These are phyloP conservation scores for Aldrovandia affinis DNA, from an alignment of 2,797 vertebrate genomes.

Conservation along the genomic window DNA sequence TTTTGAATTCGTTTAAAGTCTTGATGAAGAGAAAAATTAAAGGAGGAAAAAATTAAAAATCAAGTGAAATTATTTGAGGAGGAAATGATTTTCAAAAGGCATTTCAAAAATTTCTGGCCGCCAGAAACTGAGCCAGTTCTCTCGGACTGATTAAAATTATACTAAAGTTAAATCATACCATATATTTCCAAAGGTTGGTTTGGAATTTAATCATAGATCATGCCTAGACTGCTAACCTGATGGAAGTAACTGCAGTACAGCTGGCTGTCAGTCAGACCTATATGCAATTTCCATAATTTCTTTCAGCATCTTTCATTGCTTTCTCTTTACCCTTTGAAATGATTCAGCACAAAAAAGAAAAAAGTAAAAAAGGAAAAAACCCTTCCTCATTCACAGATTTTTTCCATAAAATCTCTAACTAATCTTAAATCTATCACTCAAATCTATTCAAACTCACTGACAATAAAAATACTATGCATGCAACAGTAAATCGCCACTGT, in stretches of 20 bases:
- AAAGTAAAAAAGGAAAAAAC: not conserved
- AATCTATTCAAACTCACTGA: too few species aligned
- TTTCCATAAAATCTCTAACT: not conserved
- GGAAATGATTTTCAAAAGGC: slow-evolving; percentile 3
- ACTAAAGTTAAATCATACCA: not conserved
- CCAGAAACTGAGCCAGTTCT: not conserved
- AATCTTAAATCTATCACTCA: too few species aligned
- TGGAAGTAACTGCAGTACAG: not conserved
- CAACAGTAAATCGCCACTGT: too few species aligned
- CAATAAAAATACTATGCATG: too few species aligned
- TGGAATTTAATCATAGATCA: too few species aligned
- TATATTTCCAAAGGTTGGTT: not conserved
- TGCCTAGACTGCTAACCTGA: not conserved
- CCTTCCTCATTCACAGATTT: too few species aligned
- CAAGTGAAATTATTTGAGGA: slow-evolving; percentile 25
- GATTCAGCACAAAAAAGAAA: not conserved
- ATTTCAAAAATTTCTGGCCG: not conserved
- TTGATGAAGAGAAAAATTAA: too few species aligned
- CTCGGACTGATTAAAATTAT: not conserved
- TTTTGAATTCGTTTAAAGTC: too few species aligned
- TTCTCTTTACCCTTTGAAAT: not conserved
- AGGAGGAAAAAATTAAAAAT: not conserved
- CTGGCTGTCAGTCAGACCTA: not conserved
- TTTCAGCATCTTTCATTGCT: too few species aligned
- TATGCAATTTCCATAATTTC: not conserved